Evolutionary conservation across 2,888 invertebrate genomes (phyloP), one percentile per base, ranked within the genome.

Genomic region (Chrysodeixis includens): DNA sequence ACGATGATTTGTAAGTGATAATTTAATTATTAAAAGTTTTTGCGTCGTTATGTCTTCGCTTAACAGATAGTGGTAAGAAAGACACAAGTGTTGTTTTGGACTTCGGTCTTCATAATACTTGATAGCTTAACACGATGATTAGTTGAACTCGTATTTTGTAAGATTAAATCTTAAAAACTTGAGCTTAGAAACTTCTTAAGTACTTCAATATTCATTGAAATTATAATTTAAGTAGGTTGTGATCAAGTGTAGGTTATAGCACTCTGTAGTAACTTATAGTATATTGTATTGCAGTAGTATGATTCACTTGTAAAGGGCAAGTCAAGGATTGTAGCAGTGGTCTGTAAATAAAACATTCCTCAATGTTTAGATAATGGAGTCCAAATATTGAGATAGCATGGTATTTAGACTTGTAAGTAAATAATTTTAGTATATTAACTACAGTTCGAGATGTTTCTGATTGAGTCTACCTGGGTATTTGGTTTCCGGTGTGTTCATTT

Each of bases 1-100:
- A 95, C 30, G 95, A 95, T 69, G 95, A 95, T 76, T 88, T 88
- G 94, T 95, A 83, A 93, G 94, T 93, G 78, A 69, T 63, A 70
- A 73, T 66, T 62, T 14, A 60, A 73, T 75, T 76, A 66, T 55
- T 59, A 51, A 44, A 30, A 56, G 26, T 1, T 18, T 6, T 30
- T 69, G 44, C 62, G 66, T 63, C 59, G 32, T 30, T 74, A 16
- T 60, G 35, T 26, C 46, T 52, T 9, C 22, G 51, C 18, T 30
- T 5, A n/a, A 40, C 14, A 35, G 35, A 35, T 9, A 16, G 12
- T 16, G 40, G 14, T 64, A 18, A 5, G 10, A 49, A 44, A 30
- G 20, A 40, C 12, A 7, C 9, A 30, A 30, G 10, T 32, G 30
- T 2, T 40, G 40, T n/a, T 40, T 12, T 40, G 40, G 40, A n/a